These are phyloP conservation scores for Mormyrus iriodes DNA, from an alignment of 2,113 vertebrate species.

Conservation along the genomic window DNA sequence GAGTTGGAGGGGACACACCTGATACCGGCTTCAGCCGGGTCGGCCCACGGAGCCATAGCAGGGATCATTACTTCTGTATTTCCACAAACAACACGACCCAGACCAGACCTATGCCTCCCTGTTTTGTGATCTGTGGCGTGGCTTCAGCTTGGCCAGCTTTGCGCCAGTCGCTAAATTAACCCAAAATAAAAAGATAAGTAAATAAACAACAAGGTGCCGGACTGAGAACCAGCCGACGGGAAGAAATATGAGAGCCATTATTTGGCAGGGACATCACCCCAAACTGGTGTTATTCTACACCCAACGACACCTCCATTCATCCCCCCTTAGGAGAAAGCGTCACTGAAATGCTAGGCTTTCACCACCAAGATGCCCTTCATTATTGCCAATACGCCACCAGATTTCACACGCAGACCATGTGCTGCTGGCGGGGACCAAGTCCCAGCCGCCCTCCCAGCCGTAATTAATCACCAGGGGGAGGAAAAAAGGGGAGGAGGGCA, in stretches of 20 bases:
- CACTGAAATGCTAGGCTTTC: not conserved
- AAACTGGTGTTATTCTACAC: slow-evolving; percentile 4
- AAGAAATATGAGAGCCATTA: not conserved
- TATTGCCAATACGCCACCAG: not conserved
- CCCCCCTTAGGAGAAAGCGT: not conserved
- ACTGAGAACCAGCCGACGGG: not conserved
- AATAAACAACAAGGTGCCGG: not conserved
- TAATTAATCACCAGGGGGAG: not conserved
- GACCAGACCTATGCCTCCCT: not conserved
- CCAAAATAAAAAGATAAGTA: not conserved
- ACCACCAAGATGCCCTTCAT: not conserved
- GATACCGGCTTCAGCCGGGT: not conserved
- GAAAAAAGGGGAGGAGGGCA: not conserved
- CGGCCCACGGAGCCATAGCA: not conserved
- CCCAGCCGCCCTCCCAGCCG: not conserved
- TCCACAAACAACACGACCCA: not conserved
- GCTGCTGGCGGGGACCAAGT: not conserved
- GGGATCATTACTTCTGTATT: not conserved
- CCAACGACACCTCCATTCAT: not conserved
- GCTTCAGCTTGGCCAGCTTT: not conserved
- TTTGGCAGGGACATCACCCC: not conserved
- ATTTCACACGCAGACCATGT: not conserved
- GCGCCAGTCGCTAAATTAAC: not conserved
- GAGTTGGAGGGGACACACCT: not conserved
- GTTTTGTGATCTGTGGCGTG: not conserved